Evolutionary conservation across 2,888 invertebrate species (phyloP).

Genomic region (Nymphalis c-album): DNA sequence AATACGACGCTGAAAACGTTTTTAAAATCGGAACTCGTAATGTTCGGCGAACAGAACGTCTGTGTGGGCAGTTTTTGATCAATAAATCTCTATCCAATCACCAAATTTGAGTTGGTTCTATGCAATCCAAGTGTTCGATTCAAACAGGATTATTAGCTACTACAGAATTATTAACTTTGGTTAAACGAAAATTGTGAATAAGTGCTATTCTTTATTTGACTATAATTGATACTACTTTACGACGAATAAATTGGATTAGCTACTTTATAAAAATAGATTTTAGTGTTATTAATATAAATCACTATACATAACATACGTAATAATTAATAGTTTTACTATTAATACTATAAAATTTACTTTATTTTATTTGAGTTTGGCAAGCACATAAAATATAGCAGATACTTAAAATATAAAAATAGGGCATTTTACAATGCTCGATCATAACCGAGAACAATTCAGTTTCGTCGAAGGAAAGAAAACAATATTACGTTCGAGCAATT

Average conservation of each 20-base stretch:
- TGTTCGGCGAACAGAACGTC: conserved; percentile 19
- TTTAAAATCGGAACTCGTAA: background rate
- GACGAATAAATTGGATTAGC: no score
- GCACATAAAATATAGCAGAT: background rate
- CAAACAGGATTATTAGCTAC: conserved; percentile 19
- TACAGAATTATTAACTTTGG: background rate
- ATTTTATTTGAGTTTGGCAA: background rate
- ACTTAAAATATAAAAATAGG: conserved; percentile 14
- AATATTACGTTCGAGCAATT: conserved; percentile 37
- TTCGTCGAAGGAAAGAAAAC: conserved; percentile 37
- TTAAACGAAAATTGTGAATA: conserved; percentile 1
- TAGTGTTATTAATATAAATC: no score
- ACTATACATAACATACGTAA: no score
- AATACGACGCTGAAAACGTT: no score
- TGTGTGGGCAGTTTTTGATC: conserved; percentile 50
- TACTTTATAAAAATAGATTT: no score
- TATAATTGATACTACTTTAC: background rate
- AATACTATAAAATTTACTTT: background rate
- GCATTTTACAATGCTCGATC: conserved; percentile 51
- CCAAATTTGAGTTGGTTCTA: conserved; percentile 43
- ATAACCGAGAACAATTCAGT: conserved; percentile 38
- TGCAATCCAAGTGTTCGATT: conserved; percentile 15
- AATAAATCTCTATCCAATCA: conserved; percentile 70
- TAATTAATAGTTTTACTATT: background rate
- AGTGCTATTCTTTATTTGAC: background rate